Evolutionary conservation across 2,797 vertebrate species (phyloP).

Genomic region (Helostoma temminkii): DNA sequence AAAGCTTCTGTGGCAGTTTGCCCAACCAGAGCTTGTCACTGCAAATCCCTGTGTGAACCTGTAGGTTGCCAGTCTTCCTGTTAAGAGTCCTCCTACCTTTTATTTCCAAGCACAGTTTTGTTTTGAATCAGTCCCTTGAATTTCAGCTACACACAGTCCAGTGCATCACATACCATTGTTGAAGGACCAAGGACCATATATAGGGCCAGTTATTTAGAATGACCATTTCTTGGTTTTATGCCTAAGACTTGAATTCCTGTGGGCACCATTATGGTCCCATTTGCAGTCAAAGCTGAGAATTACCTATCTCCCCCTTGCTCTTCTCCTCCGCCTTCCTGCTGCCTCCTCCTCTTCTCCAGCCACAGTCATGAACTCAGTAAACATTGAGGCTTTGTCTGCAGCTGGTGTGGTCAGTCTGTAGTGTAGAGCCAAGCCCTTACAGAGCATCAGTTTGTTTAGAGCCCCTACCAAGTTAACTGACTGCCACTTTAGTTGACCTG

Average conservation of each 20-base stretch:
- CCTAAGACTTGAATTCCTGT: slow-evolving; percentile 64
- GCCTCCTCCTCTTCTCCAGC: slow-evolving; percentile 45
- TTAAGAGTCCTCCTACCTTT: slow-evolving; percentile 24
- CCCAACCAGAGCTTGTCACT: slow-evolving; percentile 54
- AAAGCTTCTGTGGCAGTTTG: slow-evolving; percentile 75
- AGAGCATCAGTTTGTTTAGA: slow-evolving; percentile 31
- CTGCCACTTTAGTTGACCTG: slow-evolving; percentile 48
- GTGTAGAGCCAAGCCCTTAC: slow-evolving; percentile 29
- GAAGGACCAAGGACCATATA: slow-evolving; percentile 26
- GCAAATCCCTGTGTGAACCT: slow-evolving; percentile 46
- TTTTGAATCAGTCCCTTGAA: slow-evolving; percentile 30
- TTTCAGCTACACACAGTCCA: slow-evolving; percentile 13
- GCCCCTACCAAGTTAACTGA: slow-evolving; percentile 19
- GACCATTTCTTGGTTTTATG: slow-evolving; percentile 47
- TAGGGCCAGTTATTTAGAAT: slow-evolving; percentile 28
- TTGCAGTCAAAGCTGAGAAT: slow-evolving; percentile 59
- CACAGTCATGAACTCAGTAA: slow-evolving; percentile 54
- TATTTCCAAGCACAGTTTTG: slow-evolving; percentile 37
- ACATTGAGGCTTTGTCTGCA: slow-evolving; percentile 69
- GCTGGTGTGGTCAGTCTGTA: slow-evolving; percentile 62
- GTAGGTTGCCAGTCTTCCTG: slow-evolving; percentile 39
- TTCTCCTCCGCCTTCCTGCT: slow-evolving; percentile 53
- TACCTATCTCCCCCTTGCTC: slow-evolving; percentile 20
- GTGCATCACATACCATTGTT: slow-evolving; percentile 24
- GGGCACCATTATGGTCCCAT: slow-evolving; percentile 60